Base-by-base conservation (phyloP, 1,140 invertebrate genomes). In the Oryzaephilus surinamensis region DNA sequence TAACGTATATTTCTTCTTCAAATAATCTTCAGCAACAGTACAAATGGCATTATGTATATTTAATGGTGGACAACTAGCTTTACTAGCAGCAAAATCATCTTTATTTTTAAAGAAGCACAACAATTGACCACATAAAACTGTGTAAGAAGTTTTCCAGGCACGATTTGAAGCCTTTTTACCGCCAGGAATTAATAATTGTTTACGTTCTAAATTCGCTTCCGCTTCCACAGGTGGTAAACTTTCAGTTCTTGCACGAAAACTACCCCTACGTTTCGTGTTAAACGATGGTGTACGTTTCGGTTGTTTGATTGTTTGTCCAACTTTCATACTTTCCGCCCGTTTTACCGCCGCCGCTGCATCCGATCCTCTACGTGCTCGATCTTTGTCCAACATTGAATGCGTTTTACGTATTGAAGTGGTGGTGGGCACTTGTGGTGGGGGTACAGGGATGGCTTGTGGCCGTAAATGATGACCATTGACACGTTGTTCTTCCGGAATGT, bases 61-160 rank as follows among this genome's bases (percentile, higher is more conserved):
- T 4, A 97, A 77, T 0, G 94, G 93, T 0, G 93, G 82, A 2
- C 82, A 80, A 0, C 87, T 81, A 0, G 88, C 87, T 66, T 95
- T 94, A 50, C 82, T 79, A 38, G 79, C 76, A 27, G 76, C 68
- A 64, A 96, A 97, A 70, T 94, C 91, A 43, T 84, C 79, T 53
- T 87, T 81, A 59, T 96, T 94, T 59, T 94, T 91, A 70, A 97
- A 99, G 80, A 99, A 98, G 66, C 93, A 97, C 14, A 99, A 66
- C 40, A 97, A 63, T 61, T 99, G 94, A 0, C 94, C 94, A 59
- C 92, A 97, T 1, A 98, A 67, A 17, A 97, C 93, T 48, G 89
- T 90, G 60, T 97, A 95, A 63, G 87, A 93, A 31, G 77, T 79
- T 54, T 95, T 95, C 95, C 95, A 98, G 0, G 90, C 93, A 4